These are phyloP conservation scores for Antennarius maculatus DNA, from an alignment of 2,797 vertebrate species.

Conservation along the genomic window DNA sequence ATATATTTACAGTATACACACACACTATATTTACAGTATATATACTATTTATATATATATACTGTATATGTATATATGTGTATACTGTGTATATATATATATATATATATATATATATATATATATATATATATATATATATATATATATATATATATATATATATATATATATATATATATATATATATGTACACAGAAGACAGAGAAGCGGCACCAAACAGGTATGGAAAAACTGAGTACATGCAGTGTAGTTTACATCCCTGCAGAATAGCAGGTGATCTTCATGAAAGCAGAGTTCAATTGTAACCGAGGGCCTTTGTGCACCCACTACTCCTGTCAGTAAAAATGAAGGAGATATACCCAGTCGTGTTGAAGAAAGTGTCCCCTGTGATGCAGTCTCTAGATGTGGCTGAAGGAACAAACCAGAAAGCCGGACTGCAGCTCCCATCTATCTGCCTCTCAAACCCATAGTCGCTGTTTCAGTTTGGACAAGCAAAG, in stretches of 20 bases:
- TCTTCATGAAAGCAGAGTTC: constrained; percentile 5
- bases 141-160: too few relatives aligned
- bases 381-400: constrained; percentile 89
- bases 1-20: neutral
- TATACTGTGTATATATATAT: neutral
- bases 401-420: constrained; percentile 84
- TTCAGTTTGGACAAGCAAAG: constrained; percentile 26
- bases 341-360: constrained; percentile 19
- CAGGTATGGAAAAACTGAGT: neutral
- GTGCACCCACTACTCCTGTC: neutral
- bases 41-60: too few relatives aligned
- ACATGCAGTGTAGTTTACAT: neutral
- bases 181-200: neutral
- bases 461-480: constrained; percentile 93
- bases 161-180: neutral
- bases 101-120: neutral
- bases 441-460: constrained; percentile 89
- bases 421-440: constrained; percentile 90
- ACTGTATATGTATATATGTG: too few relatives aligned
- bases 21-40: too few relatives aligned
- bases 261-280: neutral
- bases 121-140: neutral
- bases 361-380: constrained; percentile 94
- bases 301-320: neutral
- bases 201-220: too few relatives aligned